Evolutionary conservation across 1,140 invertebrate genomes (phyloP).

Genomic region (Atta texana): DNA sequence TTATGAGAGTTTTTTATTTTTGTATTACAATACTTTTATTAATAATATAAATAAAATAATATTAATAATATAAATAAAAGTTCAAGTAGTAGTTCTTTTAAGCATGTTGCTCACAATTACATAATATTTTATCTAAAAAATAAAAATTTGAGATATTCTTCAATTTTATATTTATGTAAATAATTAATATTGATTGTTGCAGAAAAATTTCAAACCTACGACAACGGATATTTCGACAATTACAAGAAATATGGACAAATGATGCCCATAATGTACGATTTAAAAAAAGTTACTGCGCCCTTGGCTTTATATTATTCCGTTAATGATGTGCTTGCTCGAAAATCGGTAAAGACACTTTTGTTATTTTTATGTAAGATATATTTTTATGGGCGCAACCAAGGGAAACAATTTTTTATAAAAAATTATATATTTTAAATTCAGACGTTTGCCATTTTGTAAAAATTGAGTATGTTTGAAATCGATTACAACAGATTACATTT

Average conservation of each 20-base stretch:
- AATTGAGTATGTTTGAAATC: too few relatives aligned
- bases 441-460: too few relatives aligned
- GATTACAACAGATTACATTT: background rate
- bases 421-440: too few relatives aligned
- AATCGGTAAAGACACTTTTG: conserved; percentile 60
- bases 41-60: background rate
- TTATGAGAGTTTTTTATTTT: background rate
- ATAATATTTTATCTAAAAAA: background rate
- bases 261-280: conserved; percentile 87
- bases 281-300: conserved; percentile 87
- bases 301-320: conserved; percentile 87
- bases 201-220: conserved; percentile 77
- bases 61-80: background rate
- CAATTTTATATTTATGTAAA: background rate
- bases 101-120: too few relatives aligned
- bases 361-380: background rate
- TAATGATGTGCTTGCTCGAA: conserved; percentile 88
- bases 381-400: too few relatives aligned
- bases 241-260: conserved; percentile 85
- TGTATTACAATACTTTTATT: background rate
- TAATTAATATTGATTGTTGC: background rate
- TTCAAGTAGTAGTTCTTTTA: too few relatives aligned
- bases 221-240: conserved; percentile 87
- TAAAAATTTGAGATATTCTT: too few relatives aligned
- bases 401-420: too few relatives aligned